phyloP scores from a whole-genome alignment of 1,140 invertebrate species.

The Caenorhabditis brenneri region DNA sequence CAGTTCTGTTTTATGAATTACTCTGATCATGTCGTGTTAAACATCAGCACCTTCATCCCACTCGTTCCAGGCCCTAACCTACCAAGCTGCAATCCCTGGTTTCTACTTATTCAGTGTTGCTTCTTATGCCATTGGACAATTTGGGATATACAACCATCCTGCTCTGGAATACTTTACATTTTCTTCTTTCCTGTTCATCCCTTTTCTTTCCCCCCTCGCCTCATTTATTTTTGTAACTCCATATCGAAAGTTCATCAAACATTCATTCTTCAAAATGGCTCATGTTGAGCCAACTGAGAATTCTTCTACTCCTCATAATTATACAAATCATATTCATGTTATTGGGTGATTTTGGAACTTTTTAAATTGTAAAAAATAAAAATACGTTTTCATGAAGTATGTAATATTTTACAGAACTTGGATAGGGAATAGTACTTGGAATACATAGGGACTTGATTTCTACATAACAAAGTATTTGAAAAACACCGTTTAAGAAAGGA shows the following conservation, averaged over 20 bases:
- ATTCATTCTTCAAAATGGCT: not conserved
- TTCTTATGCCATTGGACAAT: constrained; percentile 47
- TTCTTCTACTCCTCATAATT: not conserved
- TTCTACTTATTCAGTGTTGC: constrained; percentile 34
- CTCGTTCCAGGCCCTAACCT: constrained; percentile 45
- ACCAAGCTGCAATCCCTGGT: constrained; percentile 42
- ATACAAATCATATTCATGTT: not conserved
- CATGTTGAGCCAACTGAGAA: not conserved
- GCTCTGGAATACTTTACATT: constrained; percentile 42
- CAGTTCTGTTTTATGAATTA: no score
- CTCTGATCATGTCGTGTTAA: no score
- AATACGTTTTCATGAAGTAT: no score
- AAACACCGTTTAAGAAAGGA: no score
- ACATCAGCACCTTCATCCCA: no score
- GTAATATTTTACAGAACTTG: no score
- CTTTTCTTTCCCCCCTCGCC: not conserved
- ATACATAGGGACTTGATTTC: no score
- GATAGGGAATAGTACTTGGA: no score
- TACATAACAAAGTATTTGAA: no score
- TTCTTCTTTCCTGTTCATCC: not conserved
- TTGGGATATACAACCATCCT: constrained; percentile 48
- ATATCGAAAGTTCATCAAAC: not conserved
- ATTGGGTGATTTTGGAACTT: not conserved
- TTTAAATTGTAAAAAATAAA: no score
- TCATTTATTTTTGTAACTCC: constrained; percentile 25